Evolutionary conservation across 1,140 invertebrate species (phyloP).

Genomic region (Drosophila subpulchrella): DNA sequence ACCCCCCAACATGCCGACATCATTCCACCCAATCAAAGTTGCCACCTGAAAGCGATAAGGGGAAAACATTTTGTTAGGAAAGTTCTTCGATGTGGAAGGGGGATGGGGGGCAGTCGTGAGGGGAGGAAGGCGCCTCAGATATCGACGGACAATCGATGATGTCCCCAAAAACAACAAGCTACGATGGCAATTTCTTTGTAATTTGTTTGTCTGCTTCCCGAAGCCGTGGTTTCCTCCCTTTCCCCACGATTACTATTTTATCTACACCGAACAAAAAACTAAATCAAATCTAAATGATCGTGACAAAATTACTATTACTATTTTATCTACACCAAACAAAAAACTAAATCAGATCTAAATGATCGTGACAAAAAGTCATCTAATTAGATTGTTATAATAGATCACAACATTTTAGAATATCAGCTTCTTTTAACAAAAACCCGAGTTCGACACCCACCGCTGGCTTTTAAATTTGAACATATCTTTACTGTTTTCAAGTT

Average conservation of each 20-base stretch:
- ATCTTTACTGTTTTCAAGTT: too few species aligned
- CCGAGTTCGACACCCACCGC: background rate
- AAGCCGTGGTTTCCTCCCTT: background rate
- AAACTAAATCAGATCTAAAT: too few species aligned
- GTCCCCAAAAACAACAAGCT: slow-evolving; percentile 16
- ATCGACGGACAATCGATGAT: slow-evolving; percentile 51
- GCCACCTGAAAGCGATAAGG: slow-evolving; percentile 53
- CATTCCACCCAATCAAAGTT: slow-evolving; percentile 12
- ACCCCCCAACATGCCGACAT: slow-evolving; percentile 3
- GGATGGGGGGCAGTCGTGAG: background rate
- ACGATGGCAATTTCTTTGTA: slow-evolving; percentile 78
- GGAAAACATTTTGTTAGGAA: slow-evolving; percentile 32
- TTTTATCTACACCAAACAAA: background rate
- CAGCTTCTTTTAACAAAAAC: too few species aligned
- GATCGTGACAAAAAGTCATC: too few species aligned
- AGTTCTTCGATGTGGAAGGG: background rate
- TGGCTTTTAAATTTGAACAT: background rate
- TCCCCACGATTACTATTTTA: too few species aligned
- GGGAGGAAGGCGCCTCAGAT: slow-evolving; percentile 18
- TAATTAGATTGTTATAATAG: too few species aligned
- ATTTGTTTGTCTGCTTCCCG: slow-evolving; percentile 67
- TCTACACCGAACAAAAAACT: background rate
- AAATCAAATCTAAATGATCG: too few species aligned
- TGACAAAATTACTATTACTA: too few species aligned
- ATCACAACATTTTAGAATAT: too few species aligned